phyloP scores from a whole-genome alignment of 64 coral and sea anemone species.

The Platygyra sinensis region DNA sequence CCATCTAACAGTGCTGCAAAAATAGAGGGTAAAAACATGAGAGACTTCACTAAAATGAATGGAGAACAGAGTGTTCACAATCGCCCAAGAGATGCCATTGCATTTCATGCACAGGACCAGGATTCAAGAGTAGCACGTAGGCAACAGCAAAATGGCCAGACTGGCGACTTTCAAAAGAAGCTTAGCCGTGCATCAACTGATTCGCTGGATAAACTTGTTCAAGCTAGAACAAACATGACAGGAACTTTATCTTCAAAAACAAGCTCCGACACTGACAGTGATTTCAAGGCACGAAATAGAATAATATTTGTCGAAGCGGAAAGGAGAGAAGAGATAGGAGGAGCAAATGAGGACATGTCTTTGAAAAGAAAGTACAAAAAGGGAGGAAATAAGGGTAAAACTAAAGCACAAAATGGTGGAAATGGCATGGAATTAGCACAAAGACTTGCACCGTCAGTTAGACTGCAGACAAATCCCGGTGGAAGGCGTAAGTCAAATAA shows the following conservation, averaged over 20 bases:
- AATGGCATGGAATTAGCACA: background rate
- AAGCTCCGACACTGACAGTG: slow-evolving; percentile 26
- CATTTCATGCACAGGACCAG: background rate
- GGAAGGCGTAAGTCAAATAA: slow-evolving; percentile 3
- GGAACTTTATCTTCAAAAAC: background rate
- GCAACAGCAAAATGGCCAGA: background rate
- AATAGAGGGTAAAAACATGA: background rate
- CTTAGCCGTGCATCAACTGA: background rate
- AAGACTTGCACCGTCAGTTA: background rate
- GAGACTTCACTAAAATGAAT: slow-evolving; percentile 25
- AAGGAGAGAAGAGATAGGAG: slow-evolving; percentile 7
- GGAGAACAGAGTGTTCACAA: background rate
- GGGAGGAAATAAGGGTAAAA: slow-evolving; percentile 3
- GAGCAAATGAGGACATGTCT: slow-evolving; percentile 54
- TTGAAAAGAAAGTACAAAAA: slow-evolving; percentile 84
- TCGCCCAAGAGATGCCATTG: background rate
- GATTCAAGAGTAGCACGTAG: background rate
- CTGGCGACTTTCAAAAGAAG: slow-evolving; percentile 18
- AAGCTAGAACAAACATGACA: background rate
- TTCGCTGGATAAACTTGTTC: background rate
- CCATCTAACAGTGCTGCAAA: background rate
- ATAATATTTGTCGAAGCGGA: slow-evolving; percentile 9
- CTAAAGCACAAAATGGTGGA: background rate
- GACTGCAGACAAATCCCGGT: slow-evolving; percentile 10
- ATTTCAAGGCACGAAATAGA: background rate